Percentiles rank a stretch among this genome's conserved stretches.
Conservation (phyloP, 2,888 invertebrate species). For the Chrysodeixis includens region DNA sequence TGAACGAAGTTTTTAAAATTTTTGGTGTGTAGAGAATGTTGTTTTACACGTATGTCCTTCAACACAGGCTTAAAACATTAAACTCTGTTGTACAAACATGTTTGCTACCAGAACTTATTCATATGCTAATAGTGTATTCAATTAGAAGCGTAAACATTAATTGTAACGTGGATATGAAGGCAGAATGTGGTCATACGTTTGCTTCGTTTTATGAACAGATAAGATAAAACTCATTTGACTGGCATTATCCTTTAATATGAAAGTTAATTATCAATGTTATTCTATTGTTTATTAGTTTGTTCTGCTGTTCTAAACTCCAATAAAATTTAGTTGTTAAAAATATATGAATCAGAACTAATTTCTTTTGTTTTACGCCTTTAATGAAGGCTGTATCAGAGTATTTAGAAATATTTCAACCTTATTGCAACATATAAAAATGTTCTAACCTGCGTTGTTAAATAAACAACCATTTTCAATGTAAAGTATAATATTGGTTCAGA, state of each 20-base stretch:
- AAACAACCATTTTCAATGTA: no score
- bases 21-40: conserved; percentile 43
- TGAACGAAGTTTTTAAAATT: conserved; percentile 20
- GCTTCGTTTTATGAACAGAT: conserved; percentile 32
- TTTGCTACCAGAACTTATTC: conserved; percentile 28
- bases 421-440: no score
- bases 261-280: not conserved
- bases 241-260: not conserved
- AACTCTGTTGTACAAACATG: conserved; percentile 26
- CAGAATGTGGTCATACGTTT: conserved; percentile 24
- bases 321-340: not conserved
- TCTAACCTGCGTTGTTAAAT: no score
- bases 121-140: conserved; percentile 29
- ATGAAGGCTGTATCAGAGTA: no score
- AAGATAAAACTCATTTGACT: conserved; percentile 41
- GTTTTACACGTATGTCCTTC: conserved; percentile 56
- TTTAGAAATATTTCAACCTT: no score
- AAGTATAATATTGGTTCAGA: no score
- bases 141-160: conserved; percentile 13
- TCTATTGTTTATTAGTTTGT: not conserved
- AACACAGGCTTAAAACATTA: conserved; percentile 33
- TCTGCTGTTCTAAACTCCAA: not conserved
- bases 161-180: not conserved
- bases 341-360: not conserved
- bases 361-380: no score